Evolutionary conservation across 2,113 vertebrate species (phyloP).

Genomic region (Colistium nudipinnis): DNA sequence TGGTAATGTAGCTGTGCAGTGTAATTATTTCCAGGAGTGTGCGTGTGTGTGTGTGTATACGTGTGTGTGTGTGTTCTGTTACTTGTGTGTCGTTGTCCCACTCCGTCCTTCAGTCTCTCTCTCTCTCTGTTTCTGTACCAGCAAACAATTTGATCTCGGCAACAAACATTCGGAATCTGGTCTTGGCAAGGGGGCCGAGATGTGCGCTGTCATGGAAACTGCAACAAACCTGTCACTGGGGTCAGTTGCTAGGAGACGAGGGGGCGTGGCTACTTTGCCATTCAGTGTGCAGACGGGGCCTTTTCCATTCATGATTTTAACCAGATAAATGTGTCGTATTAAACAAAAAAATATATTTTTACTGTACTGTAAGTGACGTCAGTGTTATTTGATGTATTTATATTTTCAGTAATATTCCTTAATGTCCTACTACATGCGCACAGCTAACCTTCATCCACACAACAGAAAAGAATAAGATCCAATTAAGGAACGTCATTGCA

Average conservation of each 20-base stretch:
- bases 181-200: conserved; percentile 56
- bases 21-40: conserved; percentile 5
- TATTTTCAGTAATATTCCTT: no score
- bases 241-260: conserved; percentile 55
- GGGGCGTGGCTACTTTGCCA: conserved; percentile 26
- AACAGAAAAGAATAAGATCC: neutral
- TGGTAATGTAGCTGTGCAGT: no score
- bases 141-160: conserved; percentile 63
- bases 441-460: neutral
- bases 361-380: no score
- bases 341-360: no score
- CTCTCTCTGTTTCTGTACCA: conserved; percentile 38
- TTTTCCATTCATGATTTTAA: no score
- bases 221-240: conserved; percentile 58
- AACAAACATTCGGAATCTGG: conserved; percentile 48
- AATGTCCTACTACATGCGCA: no score
- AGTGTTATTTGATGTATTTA: no score
- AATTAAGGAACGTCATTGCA: neutral
- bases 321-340: no score
- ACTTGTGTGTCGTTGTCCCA: no score
- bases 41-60: neutral
- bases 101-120: neutral
- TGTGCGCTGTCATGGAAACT: conserved; percentile 69
- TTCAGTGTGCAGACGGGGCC: neutral
- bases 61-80: neutral